phyloP scores from a whole-genome alignment of 2,113 vertebrate species.

The Naja naja region DNA sequence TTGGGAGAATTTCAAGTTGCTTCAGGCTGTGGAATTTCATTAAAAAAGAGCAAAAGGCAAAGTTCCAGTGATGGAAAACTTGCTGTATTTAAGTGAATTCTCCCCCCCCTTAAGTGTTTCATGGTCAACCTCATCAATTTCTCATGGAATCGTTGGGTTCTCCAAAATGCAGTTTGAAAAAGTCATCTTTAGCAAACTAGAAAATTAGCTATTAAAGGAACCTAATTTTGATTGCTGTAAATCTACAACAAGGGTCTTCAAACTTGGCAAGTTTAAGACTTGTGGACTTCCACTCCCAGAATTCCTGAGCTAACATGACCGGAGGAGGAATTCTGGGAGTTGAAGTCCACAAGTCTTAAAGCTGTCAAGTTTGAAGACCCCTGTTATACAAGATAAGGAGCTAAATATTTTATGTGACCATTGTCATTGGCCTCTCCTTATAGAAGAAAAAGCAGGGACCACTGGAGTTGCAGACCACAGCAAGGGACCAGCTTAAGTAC shows the following conservation, averaged over 20 bases:
- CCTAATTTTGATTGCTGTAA: neutral
- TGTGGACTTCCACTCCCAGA: too few relatives aligned
- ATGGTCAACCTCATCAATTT: neutral
- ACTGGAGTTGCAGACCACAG: neutral
- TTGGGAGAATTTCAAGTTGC: neutral
- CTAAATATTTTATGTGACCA: neutral
- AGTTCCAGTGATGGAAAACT: neutral
- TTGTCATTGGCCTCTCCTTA: neutral
- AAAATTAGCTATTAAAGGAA: neutral
- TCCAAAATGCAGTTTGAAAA: neutral
- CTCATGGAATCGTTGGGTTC: neutral
- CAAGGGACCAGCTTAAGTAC: neutral
- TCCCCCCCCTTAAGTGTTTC: accelerated
- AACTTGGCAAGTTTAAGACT: too few relatives aligned
- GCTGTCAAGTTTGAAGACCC: too few relatives aligned
- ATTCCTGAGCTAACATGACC: too few relatives aligned
- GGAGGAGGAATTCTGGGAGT: too few relatives aligned
- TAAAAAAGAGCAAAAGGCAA: neutral
- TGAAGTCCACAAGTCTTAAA: too few relatives aligned
- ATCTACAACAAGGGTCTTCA: neutral
- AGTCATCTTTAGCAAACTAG: neutral
- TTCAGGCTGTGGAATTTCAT: neutral
- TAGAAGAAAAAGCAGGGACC: neutral
- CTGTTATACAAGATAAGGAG: neutral
- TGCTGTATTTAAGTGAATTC: neutral